These are phyloP conservation scores for Leptopilina boulardi DNA, from an alignment of 1,140 invertebrate genomes.

Conservation along the genomic window DNA sequence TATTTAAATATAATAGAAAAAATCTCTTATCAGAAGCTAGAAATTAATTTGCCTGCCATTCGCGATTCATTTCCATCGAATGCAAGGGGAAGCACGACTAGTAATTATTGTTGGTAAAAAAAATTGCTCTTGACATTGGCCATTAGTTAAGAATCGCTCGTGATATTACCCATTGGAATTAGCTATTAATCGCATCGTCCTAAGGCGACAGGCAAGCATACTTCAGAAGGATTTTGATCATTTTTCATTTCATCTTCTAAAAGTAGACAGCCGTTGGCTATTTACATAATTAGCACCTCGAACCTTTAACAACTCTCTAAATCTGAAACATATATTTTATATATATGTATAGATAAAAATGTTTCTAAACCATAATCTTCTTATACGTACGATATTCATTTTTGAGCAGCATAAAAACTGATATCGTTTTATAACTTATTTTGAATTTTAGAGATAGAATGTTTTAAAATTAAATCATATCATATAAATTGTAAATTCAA, in stretches of 20 bases:
- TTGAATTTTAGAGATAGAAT: no score
- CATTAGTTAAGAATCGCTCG: slow-evolving; percentile 13
- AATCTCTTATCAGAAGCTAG: background rate
- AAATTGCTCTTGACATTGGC: slow-evolving; percentile 10
- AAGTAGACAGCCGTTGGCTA: slow-evolving; percentile 12
- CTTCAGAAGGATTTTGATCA: background rate
- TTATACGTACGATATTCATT: no score
- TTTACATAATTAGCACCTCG: slow-evolving; percentile 29
- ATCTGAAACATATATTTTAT: background rate
- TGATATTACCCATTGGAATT: slow-evolving; percentile 9
- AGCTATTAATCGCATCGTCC: slow-evolving; percentile 17
- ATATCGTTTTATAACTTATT: no score
- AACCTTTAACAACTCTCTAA: background rate
- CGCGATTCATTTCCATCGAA: slow-evolving; percentile 1
- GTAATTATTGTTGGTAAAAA: slow-evolving; percentile 21
- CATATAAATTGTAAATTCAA: no score
- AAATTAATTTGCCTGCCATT: slow-evolving; percentile 12
- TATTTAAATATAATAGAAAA: background rate
- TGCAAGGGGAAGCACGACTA: background rate
- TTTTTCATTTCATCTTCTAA: slow-evolving; percentile 23
- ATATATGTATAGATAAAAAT: no score
- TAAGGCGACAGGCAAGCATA: slow-evolving; percentile 7
- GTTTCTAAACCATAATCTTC: no score
- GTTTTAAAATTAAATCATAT: no score
- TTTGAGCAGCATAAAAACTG: no score